Base-by-base conservation (phyloP, 53 echinoderm and acorn worm species). In the Holothuria leucospilota region DNA sequence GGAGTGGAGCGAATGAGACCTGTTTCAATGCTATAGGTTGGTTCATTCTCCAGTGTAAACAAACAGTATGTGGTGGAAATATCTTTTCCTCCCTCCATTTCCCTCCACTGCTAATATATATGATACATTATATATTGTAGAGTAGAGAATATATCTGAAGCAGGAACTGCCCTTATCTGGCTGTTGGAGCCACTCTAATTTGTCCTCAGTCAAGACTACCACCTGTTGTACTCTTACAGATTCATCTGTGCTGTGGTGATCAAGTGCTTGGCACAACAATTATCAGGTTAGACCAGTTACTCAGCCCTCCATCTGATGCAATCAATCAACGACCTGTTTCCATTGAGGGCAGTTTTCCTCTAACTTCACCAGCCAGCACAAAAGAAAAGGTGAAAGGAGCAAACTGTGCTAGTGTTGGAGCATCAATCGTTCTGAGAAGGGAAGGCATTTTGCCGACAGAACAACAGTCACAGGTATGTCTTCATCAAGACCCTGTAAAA, bases 171-270 rank as follows among this genome's bases (percentile, higher is more conserved):
- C 3, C 34, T 34, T 3, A 34, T 34, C 34, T 2, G 34, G 34
- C 34, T 34, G 3, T 34, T 34, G 34, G 34, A 34, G 34, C 1
- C 34, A 34, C 34, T 34, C 34, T 34, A 34, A 34, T 34, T 34
- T 34, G 3, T 34, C 34, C 34, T 34, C 34, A 34, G 34, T 34
- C 2, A 34, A 34, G 3, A 34, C 34, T 34, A 34, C 34, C 34
- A 34, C 34, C 34, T 34, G 34, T n/a, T 34, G 34, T 34, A 27
- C 30, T 67, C 67, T 67, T 34, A 53, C 51, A 99, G 99, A 80
- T 99, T 60, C 94, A 99, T 53, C 87, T 99, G 15, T 95, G 95
- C 87, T 90, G 95, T 78, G 99, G 95, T 27, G 94, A 95, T 23
- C 88, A 89, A 29, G 93, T 90, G 15, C 89, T 99, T 16, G 99